phyloP scores from a whole-genome alignment of 2,888 invertebrate species.

The Galerucella pusilla region DNA sequence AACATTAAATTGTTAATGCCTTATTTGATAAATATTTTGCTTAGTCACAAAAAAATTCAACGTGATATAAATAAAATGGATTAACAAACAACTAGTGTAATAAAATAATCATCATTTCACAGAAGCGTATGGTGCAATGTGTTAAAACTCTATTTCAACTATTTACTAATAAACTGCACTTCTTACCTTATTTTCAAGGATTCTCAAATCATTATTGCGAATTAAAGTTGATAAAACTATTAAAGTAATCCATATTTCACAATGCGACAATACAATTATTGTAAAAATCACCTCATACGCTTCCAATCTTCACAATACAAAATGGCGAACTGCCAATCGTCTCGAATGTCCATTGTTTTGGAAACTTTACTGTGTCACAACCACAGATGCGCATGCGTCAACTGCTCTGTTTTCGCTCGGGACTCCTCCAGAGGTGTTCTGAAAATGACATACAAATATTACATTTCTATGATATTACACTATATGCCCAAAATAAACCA shows the following conservation, averaged over 20 bases:
- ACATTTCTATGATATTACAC: no score
- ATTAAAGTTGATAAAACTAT: neutral
- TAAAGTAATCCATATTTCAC: slow-evolving; percentile 11
- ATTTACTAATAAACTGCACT: neutral
- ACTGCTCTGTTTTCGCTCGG: neutral
- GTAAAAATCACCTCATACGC: slow-evolving; percentile 23
- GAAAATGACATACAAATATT: no score
- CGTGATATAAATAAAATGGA: neutral
- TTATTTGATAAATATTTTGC: neutral
- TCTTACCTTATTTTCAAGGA: slow-evolving; percentile 25
- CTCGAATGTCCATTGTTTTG: slow-evolving; percentile 34
- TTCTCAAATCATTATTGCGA: neutral
- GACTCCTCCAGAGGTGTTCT: neutral
- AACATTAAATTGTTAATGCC: neutral
- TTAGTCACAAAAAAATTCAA: neutral
- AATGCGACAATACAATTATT: slow-evolving; percentile 12
- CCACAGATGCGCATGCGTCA: slow-evolving; percentile 20
- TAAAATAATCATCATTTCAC: neutral
- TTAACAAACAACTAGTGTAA: neutral
- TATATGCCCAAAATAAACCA: no score
- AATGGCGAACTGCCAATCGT: slow-evolving; percentile 32
- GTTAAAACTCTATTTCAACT: slow-evolving; percentile 14
- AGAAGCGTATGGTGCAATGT: slow-evolving; percentile 30
- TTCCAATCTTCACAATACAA: slow-evolving; percentile 26
- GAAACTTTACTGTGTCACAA: slow-evolving; percentile 22